Conservation (phyloP, 2,113 vertebrate species). For the Periophthalmodon schlosseri region DNA sequence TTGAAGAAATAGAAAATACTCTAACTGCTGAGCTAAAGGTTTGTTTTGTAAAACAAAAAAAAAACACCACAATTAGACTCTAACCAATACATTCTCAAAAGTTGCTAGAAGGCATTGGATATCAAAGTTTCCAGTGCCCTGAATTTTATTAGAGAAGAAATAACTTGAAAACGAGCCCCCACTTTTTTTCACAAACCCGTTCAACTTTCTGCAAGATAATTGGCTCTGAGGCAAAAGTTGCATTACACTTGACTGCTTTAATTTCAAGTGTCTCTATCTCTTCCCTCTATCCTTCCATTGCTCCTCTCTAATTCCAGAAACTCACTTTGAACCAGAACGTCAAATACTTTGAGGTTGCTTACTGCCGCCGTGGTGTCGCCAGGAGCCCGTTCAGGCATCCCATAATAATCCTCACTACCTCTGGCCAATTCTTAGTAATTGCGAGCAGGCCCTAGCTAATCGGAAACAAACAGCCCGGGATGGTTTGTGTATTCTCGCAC, state of each 20-base stretch:
- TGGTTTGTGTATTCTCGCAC: constrained; percentile 27
- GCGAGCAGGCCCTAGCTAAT: constrained; percentile 42
- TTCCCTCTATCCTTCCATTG: not conserved
- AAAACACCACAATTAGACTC: not conserved
- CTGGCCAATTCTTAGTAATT: constrained; percentile 50
- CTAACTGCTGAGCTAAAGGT: not conserved
- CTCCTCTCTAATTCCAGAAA: not conserved
- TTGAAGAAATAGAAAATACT: no score
- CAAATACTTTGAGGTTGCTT: constrained; percentile 29
- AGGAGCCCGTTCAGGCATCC: constrained; percentile 20
- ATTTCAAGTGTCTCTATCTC: constrained; percentile 4
- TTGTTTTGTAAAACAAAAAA: not conserved
- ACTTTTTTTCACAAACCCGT: not conserved
- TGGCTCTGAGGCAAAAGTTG: constrained; percentile 2
- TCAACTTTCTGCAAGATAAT: not conserved
- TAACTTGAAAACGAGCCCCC: not conserved
- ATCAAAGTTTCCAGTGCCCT: not conserved
- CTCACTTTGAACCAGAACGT: constrained; percentile 19
- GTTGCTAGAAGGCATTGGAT: not conserved
- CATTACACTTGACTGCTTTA: constrained; percentile 7
- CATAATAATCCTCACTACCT: constrained; percentile 23
- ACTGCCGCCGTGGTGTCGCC: constrained; percentile 27
- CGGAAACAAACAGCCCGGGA: constrained; percentile 33
- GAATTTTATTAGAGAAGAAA: not conserved
- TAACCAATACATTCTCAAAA: not conserved